phyloP scores from a whole-genome alignment of 1,140 invertebrate species.

The Forficula auricularia region DNA sequence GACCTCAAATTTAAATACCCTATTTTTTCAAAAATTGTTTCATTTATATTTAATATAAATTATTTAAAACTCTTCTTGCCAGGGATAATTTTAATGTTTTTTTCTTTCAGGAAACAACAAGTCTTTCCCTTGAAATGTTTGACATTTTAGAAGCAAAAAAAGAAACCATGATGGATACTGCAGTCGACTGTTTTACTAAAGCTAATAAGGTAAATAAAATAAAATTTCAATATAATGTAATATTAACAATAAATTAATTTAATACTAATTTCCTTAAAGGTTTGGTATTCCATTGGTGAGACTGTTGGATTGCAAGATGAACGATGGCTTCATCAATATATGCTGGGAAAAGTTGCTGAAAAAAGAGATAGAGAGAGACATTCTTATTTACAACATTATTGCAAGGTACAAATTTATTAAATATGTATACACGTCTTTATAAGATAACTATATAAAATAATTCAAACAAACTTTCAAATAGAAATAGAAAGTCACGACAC shows the following conservation, averaged over 20 bases:
- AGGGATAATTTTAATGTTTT: no score
- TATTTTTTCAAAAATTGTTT: no score
- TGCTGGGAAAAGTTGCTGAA: slow-evolving; percentile 80
- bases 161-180: slow-evolving; percentile 55
- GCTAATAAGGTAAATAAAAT: slow-evolving; percentile 34
- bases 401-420: slow-evolving; percentile 31
- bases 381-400: slow-evolving; percentile 62
- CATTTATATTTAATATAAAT: no score
- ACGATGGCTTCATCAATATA: slow-evolving; percentile 77
- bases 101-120: slow-evolving; percentile 38
- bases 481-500: no score
- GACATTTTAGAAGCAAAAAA: slow-evolving; percentile 54
- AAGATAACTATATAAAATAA: no score
- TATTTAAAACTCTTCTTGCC: no score
- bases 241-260: background rate
- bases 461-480: no score
- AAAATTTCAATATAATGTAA: background rate
- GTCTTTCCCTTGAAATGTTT: slow-evolving; percentile 57
- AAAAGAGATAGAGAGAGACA: slow-evolving; percentile 54
- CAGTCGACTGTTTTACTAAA: slow-evolving; percentile 56
- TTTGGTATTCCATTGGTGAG: slow-evolving; percentile 24
- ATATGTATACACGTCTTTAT: no score
- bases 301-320: slow-evolving; percentile 50
- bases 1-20: no score
- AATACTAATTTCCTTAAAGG: slow-evolving; percentile 1